These are phyloP conservation scores for Ctenicera cuprea DNA, from an alignment of 2,888 invertebrate species.

Conservation along the genomic window DNA sequence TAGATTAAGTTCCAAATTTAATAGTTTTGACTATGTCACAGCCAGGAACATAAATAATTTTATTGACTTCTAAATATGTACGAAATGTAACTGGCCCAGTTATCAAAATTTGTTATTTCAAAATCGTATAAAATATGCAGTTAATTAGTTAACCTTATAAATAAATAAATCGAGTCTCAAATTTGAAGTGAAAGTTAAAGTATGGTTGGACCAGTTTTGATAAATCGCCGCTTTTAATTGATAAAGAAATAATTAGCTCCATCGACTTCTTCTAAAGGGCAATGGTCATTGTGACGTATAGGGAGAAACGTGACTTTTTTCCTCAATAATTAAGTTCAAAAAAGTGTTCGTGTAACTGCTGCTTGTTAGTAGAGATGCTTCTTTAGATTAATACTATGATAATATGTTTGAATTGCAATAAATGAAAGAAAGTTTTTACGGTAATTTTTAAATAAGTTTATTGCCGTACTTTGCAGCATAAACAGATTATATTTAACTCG, in stretches of 20 bases:
- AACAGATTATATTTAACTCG: constrained; percentile 19
- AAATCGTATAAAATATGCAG: constrained; percentile 32
- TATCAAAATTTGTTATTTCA: constrained; percentile 31
- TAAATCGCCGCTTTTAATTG: constrained; percentile 44
- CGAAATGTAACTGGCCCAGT: constrained; percentile 29
- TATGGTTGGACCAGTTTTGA: constrained; percentile 32
- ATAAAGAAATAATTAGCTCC: constrained; percentile 38
- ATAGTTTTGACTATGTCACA: constrained; percentile 21
- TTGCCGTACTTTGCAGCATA: neutral
- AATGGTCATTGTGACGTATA: constrained; percentile 27
- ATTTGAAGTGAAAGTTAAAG: constrained; percentile 43
- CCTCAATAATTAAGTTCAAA: constrained; percentile 19
- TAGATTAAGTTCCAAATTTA: constrained; percentile 22
- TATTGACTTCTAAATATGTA: constrained; percentile 22
- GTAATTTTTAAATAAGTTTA: neutral
- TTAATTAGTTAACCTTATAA: constrained; percentile 23
- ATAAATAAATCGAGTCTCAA: constrained; percentile 21
- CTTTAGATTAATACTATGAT: too few species aligned
- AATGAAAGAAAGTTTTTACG: too few species aligned
- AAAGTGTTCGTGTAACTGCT: constrained; percentile 5
- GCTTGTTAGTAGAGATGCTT: too few species aligned
- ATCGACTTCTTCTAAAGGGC: constrained; percentile 31
- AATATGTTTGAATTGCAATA: too few species aligned
- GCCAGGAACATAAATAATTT: constrained; percentile 22
- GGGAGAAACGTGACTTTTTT: neutral